Conservation (phyloP, 2,888 invertebrate species). For the Anagyrus pseudococci region DNA sequence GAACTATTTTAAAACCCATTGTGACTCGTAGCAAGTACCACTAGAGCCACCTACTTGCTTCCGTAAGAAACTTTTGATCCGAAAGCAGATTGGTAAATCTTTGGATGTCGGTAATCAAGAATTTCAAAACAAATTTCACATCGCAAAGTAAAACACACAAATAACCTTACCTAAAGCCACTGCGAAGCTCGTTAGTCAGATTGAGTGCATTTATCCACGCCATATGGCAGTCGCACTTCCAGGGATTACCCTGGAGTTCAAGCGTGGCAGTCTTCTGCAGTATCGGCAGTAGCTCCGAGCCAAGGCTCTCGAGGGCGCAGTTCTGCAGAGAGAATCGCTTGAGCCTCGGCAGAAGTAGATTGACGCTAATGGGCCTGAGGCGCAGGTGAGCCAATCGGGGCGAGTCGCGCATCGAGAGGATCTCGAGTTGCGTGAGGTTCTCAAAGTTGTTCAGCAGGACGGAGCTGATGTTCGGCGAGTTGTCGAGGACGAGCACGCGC, state of each 20-base stretch:
- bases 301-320: slow-evolving; percentile 62
- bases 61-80: too few relatives aligned
- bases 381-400: slow-evolving; percentile 61
- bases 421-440: slow-evolving; percentile 64
- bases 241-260: slow-evolving; percentile 69
- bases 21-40: too few relatives aligned
- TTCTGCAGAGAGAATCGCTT: slow-evolving; percentile 63
- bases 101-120: too few relatives aligned
- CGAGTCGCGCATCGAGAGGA: slow-evolving; percentile 67
- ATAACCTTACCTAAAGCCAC: slow-evolving; percentile 64
- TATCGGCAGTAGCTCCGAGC: slow-evolving; percentile 60
- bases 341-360: slow-evolving; percentile 61
- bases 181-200: slow-evolving; percentile 60
- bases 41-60: too few relatives aligned
- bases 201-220: slow-evolving; percentile 64
- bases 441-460: slow-evolving; percentile 67
- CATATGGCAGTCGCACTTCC: slow-evolving; percentile 71
- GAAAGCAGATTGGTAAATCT: too few relatives aligned
- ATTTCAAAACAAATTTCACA: too few relatives aligned
- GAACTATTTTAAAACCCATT: too few relatives aligned
- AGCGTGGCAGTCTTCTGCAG: slow-evolving; percentile 63
- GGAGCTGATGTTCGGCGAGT: slow-evolving; percentile 64
- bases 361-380: slow-evolving; percentile 51
- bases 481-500: slow-evolving; percentile 66
- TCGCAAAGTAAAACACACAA: too few relatives aligned